These are phyloP conservation scores for Sinotaia quadrata DNA, from an alignment of 2,888 invertebrate species.

Conservation along the genomic window DNA sequence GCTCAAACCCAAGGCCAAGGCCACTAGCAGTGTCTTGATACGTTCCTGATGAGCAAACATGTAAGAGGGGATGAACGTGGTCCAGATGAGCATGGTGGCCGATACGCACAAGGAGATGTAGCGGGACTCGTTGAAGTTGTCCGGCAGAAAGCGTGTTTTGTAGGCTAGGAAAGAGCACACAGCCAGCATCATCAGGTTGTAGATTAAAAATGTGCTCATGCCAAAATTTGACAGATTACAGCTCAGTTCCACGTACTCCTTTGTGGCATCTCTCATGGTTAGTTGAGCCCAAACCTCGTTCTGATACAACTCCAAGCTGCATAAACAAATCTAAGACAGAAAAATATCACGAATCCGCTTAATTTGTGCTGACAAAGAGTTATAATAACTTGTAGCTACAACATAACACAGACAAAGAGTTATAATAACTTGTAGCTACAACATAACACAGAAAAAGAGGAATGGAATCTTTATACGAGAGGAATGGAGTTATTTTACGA, in stretches of 20 bases:
- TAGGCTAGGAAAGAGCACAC: slow-evolving; percentile 58
- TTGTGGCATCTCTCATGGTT: slow-evolving; percentile 40
- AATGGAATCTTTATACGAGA: too few species aligned
- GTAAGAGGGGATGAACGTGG: slow-evolving; percentile 60
- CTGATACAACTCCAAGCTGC: too few species aligned
- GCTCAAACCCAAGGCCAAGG: slow-evolving; percentile 40
- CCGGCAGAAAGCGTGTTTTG: slow-evolving; percentile 60
- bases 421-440: too few species aligned
- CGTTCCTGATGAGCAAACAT: slow-evolving; percentile 47
- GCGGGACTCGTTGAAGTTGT: too few species aligned
- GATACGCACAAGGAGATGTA: slow-evolving; percentile 60
- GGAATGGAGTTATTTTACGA: too few species aligned
- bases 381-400: too few species aligned
- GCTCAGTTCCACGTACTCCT: slow-evolving; percentile 50
- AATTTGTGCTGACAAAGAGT: too few species aligned
- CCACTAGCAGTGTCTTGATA: slow-evolving; percentile 35
- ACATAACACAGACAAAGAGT: too few species aligned
- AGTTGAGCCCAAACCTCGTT: too few species aligned
- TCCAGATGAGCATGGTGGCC: slow-evolving; percentile 59
- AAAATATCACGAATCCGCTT: too few species aligned
- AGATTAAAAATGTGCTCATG: slow-evolving; percentile 47
- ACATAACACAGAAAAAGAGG: too few species aligned
- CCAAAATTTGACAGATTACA: slow-evolving; percentile 47
- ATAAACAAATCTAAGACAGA: too few species aligned
- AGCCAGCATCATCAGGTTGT: slow-evolving; percentile 56